Evolutionary conservation across 2,797 vertebrate species (phyloP).

Genomic region (Myotis planiceps): DNA sequence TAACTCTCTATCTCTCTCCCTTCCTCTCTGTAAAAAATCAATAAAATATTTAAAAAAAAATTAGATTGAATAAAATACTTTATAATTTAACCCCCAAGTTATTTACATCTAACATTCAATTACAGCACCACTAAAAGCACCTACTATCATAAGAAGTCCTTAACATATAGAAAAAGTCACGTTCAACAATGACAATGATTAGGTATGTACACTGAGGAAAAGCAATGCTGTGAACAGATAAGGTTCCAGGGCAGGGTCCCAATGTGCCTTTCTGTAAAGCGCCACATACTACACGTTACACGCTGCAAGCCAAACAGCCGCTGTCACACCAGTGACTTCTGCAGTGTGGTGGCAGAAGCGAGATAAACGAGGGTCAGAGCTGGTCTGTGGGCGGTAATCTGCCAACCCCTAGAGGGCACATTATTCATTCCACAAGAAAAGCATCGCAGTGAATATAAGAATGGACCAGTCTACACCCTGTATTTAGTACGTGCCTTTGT

Average conservation of each 20-base stretch:
- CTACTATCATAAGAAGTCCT: background rate
- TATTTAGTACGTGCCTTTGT: background rate
- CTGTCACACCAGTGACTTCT: background rate
- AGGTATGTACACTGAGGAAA: background rate
- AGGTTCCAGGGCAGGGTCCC: background rate
- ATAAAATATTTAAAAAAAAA: background rate
- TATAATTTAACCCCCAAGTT: background rate
- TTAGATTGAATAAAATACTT: background rate
- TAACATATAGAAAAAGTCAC: background rate
- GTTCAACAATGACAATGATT: background rate
- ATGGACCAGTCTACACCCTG: background rate
- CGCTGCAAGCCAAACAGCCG: rapidly evolving
- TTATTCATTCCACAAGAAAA: background rate
- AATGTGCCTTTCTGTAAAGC: background rate
- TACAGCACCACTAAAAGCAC: background rate
- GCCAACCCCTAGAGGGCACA: background rate
- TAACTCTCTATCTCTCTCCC: too few species aligned
- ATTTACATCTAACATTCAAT: background rate
- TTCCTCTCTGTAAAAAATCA: too few species aligned
- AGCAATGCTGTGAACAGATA: background rate
- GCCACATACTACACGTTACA: background rate
- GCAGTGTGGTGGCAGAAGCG: background rate
- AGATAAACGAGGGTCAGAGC: background rate
- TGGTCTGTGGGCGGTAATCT: background rate
- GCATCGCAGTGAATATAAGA: background rate